A percentile compares a stretch with the other conserved stretches of the same genome.
phyloP scores from a whole-genome alignment of 2,888 invertebrate genomes.

The Blomia tropicalis region DNA sequence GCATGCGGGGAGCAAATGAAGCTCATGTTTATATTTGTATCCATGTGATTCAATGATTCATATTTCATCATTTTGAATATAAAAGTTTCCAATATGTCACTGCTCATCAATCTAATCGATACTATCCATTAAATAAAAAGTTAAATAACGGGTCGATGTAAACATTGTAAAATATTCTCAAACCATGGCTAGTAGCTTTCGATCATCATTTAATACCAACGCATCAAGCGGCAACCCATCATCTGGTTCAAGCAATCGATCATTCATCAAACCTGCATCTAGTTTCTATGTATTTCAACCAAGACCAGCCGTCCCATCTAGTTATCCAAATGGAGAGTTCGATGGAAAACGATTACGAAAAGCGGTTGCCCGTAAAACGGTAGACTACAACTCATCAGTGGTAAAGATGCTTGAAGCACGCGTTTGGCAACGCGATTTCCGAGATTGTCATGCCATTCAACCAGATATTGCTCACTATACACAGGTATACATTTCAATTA shows the following conservation, averaged over 20 bases:
- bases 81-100: too few species aligned
- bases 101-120: too few species aligned
- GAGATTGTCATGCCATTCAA: slow-evolving; percentile 73
- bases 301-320: slow-evolving; percentile 18
- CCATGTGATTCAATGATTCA: too few species aligned
- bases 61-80: too few species aligned
- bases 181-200: too few species aligned
- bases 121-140: too few species aligned
- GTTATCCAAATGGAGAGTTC: slow-evolving; percentile 46
- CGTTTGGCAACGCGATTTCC: slow-evolving; percentile 82
- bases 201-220: background rate
- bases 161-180: too few species aligned
- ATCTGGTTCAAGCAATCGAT: background rate
- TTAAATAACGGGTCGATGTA: too few species aligned
- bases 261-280: background rate
- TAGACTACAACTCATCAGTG: slow-evolving; percentile 90
- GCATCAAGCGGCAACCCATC: too few species aligned
- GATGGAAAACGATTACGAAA: slow-evolving; percentile 89
- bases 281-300: slow-evolving; percentile 26
- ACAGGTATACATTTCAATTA: slow-evolving; percentile 40
- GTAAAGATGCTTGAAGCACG: slow-evolving; percentile 73
- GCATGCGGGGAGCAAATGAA: too few species aligned
- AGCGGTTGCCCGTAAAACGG: slow-evolving; percentile 91
- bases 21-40: too few species aligned
- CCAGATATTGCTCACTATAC: slow-evolving; percentile 90